Evolutionary conservation across 2,797 vertebrate genomes (phyloP).

Genomic region (Tauraco hartlaubi): DNA sequence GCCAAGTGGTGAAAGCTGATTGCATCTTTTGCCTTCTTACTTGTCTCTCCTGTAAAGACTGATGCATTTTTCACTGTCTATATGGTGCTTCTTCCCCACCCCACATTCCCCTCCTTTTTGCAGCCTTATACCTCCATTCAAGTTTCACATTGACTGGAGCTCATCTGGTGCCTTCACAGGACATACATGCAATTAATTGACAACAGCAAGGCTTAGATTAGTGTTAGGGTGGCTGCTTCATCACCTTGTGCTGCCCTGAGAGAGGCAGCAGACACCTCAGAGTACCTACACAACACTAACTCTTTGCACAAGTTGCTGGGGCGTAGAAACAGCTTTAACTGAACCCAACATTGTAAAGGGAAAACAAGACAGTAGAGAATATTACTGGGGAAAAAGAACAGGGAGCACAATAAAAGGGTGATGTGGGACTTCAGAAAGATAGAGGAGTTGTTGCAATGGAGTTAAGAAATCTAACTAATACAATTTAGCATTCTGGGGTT

Average conservation of each 20-base stretch:
- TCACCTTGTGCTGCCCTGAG: background rate
- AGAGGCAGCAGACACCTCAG: background rate
- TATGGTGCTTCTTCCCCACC: background rate
- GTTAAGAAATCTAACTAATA: background rate
- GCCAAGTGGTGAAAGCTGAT: background rate
- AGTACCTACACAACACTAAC: background rate
- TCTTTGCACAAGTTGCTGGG: background rate
- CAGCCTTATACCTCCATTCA: background rate
- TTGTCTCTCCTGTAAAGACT: background rate
- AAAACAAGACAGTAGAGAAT: background rate
- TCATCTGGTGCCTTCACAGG: background rate
- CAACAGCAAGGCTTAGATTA: background rate
- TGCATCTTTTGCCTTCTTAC: background rate
- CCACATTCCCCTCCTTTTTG: background rate
- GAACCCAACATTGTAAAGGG: background rate
- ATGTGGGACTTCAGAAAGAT: background rate
- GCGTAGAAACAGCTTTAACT: background rate
- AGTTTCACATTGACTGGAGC: background rate
- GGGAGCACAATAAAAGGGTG: background rate
- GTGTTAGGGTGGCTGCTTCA: background rate
- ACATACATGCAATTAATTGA: background rate
- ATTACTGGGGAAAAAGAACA: background rate
- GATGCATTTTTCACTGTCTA: background rate
- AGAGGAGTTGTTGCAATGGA: background rate
- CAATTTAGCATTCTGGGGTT: background rate